These are phyloP conservation scores for Harpalus rubripes DNA, from an alignment of 2,888 invertebrate genomes.

Conservation along the genomic window DNA sequence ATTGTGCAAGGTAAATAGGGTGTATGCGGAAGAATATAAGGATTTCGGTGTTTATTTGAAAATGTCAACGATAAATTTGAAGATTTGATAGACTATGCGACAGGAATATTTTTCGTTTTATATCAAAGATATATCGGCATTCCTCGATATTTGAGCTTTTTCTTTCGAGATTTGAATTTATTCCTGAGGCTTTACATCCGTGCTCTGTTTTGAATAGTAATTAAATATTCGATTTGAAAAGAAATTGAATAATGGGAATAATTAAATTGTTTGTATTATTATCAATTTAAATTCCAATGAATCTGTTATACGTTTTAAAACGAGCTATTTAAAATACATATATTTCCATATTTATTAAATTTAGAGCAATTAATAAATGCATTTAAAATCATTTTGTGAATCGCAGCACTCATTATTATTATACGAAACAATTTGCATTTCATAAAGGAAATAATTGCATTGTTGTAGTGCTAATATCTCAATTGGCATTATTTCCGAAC, in stretches of 20 bases:
- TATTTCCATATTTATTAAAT: constrained; percentile 46
- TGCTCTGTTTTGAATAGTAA: not conserved
- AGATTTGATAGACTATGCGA: constrained; percentile 41
- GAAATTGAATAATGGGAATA: constrained; percentile 25
- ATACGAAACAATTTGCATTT: constrained; percentile 25
- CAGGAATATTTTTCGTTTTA: constrained; percentile 26
- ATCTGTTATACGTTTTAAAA: constrained; percentile 29
- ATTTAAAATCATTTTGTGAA: constrained; percentile 36
- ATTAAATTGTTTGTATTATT: constrained; percentile 17
- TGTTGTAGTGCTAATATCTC: not conserved
- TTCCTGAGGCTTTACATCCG: not conserved
- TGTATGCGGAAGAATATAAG: constrained; percentile 27
- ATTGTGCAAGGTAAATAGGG: constrained; percentile 37
- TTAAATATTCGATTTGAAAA: constrained; percentile 8
- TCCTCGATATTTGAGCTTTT: constrained; percentile 22
- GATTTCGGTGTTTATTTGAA: constrained; percentile 51
- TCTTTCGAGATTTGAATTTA: constrained; percentile 5
- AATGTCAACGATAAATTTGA: constrained; percentile 51
- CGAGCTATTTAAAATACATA: constrained; percentile 20
- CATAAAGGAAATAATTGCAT: not conserved
- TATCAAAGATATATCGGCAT: constrained; percentile 37
- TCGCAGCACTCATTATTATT: constrained; percentile 21
- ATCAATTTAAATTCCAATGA: constrained; percentile 35
- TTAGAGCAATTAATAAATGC: constrained; percentile 26
- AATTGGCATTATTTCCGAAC: not conserved